Evolutionary conservation across 2,888 invertebrate species (phyloP).

Genomic region (Hofmannophila pseudospretella): DNA sequence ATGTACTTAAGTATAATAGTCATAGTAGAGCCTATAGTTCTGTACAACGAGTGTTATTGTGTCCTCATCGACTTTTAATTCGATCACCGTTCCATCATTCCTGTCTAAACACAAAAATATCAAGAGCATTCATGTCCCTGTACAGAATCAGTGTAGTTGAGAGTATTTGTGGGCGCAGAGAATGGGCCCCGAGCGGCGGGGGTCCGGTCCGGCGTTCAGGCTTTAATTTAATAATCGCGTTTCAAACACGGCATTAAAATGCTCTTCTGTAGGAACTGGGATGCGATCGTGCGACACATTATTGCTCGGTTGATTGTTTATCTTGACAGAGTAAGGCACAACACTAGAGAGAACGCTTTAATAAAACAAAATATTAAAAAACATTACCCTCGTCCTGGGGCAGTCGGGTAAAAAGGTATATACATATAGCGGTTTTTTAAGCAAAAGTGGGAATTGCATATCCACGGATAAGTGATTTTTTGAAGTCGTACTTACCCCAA

Average conservation of each 20-base stretch:
- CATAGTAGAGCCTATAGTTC: too few relatives aligned
- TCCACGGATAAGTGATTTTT: too few relatives aligned
- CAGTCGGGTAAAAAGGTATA: too few relatives aligned
- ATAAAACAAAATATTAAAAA: too few relatives aligned
- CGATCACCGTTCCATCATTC: conserved; percentile 33
- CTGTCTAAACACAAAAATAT: conserved; percentile 42
- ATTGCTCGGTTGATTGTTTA: conserved; percentile 21
- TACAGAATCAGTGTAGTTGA: conserved; percentile 31
- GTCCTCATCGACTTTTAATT: conserved; percentile 3
- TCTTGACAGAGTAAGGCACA: conserved; percentile 26
- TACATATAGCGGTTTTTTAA: too few relatives aligned
- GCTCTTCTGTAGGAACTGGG: conserved; percentile 1
- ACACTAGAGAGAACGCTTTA: too few relatives aligned
- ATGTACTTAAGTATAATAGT: neutral
- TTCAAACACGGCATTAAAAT: conserved; percentile 25
- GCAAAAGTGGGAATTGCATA: too few relatives aligned
- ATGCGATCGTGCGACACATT: conserved; percentile 14
- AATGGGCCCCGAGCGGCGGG: conserved; percentile 42
- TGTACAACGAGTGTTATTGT: neutral
- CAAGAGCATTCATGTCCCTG: conserved; percentile 36
- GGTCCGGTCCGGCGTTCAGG: conserved; percentile 41
- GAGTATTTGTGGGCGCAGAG: conserved; percentile 43
- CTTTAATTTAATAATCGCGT: conserved; percentile 63
- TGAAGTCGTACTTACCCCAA: too few relatives aligned
- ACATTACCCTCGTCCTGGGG: too few relatives aligned